A percentile compares a stretch with the other conserved stretches of the same genome.
Evolutionary conservation across 2,113 vertebrate species (phyloP).

Genomic region (Rhineura floridana): DNA sequence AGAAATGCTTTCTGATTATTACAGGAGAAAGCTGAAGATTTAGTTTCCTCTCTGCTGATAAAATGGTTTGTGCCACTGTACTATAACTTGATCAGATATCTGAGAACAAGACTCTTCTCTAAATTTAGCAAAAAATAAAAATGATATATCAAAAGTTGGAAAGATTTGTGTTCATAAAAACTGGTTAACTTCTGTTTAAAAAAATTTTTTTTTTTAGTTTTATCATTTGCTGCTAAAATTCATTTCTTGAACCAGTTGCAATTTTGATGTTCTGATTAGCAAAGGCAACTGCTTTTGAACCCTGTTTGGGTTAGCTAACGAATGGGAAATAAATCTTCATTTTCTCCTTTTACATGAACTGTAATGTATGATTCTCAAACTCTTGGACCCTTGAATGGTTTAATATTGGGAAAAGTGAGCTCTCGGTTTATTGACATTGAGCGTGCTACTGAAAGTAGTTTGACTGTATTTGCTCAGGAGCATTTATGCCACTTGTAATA

Average conservation of each 20-base stretch:
- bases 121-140: constrained; percentile 73
- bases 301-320: constrained; percentile 64
- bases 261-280: constrained; percentile 70
- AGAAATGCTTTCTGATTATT: constrained; percentile 76
- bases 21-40: constrained; percentile 84
- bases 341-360: constrained; percentile 75
- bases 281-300: constrained; percentile 69
- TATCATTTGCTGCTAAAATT: constrained; percentile 79
- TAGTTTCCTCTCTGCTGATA: constrained; percentile 73
- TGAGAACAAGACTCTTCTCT: constrained; percentile 33
- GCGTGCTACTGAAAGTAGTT: constrained; percentile 43
- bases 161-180: constrained; percentile 55
- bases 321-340: constrained; percentile 83
- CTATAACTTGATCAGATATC: constrained; percentile 57
- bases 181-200: constrained; percentile 50
- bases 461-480: constrained; percentile 7
- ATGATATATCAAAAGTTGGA: constrained; percentile 68
- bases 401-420: constrained; percentile 66
- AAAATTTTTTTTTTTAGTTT: constrained; percentile 67
- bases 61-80: constrained; percentile 75
- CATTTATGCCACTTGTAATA: constrained; percentile 37
- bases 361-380: constrained; percentile 62
- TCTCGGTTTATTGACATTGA: constrained; percentile 82
- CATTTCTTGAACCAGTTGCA: constrained; percentile 71
- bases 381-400: constrained; percentile 77